These are phyloP conservation scores for Parochlus steinenii DNA, from an alignment of 2,888 invertebrate genomes.

Conservation along the genomic window DNA sequence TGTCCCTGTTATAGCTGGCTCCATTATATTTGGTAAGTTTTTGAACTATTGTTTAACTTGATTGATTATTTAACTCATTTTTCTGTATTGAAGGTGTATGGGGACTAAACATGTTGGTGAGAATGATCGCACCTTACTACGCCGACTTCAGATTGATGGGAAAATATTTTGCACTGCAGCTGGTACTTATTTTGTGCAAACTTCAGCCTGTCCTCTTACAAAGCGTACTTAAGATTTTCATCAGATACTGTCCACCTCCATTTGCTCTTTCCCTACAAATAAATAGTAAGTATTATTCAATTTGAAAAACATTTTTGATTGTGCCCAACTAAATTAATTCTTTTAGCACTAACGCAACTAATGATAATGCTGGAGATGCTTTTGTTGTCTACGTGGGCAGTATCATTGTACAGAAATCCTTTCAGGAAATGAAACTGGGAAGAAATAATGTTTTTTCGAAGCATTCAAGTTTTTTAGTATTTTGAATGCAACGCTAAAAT, in stretches of 20 bases:
- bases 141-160: slow-evolving; percentile 4
- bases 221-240: slow-evolving; percentile 3
- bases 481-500: too few species aligned
- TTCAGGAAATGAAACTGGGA: too few species aligned
- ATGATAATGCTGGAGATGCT: slow-evolving; percentile 7
- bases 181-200: slow-evolving; percentile 10
- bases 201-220: slow-evolving; percentile 7
- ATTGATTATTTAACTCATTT: too few species aligned
- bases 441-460: too few species aligned
- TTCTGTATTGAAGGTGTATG: too few species aligned
- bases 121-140: slow-evolving; percentile 10
- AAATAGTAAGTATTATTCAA: slow-evolving; percentile 3
- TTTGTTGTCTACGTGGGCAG: slow-evolving; percentile 9
- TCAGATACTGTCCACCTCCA: background rate
- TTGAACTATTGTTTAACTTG: too few species aligned
- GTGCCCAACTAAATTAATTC: background rate
- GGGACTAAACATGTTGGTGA: slow-evolving; percentile 5
- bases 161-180: slow-evolving; percentile 8
- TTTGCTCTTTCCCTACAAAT: slow-evolving; percentile 1
- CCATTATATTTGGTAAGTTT: slow-evolving; percentile 7
- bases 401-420: slow-evolving; percentile 3
- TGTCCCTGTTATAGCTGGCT: slow-evolving; percentile 2
- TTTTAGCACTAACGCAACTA: slow-evolving; percentile 9
- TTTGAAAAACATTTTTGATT: background rate
- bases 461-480: too few species aligned